Evolutionary conservation across 2,888 invertebrate species (phyloP), one percentile per base, ranked within the genome.

Genomic region (Sarcophaga variegata): DNA sequence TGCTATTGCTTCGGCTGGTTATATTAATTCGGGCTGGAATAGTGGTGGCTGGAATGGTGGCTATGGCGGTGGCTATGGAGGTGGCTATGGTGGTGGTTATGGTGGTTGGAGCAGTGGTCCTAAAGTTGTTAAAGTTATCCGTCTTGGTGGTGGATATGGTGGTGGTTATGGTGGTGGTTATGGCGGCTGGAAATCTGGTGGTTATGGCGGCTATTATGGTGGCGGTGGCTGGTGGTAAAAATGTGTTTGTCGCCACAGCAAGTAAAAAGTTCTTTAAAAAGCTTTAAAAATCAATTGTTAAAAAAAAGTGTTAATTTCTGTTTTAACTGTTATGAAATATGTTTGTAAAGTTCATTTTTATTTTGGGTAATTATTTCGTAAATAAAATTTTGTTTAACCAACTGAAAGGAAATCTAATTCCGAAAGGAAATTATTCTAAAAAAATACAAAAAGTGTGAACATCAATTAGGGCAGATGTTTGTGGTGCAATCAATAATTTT

Each of bases 1-100:
- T 79, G 92, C 90, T 76, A 89, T 85, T 62, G 88, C 87, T 49
- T 90, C 91, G 12, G 91, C 90, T 4, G 90, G 90, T 47, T 63
- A 85, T 60, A 77, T 88, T 67, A 80, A 83, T n/a, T 79, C 83
- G 10, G 66, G 89, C 62, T 75, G 88, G 72, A 60, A 83, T 70
- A 49, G 88, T 71, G n/a, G 88, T 70, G 67, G 89, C 14, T 77
- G 82, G 74, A 83, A 88, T 14, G 89, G 90, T 47, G 88, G 90
- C 81, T 80, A 83, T 49, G 85, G 88, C 17, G 85, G 88, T 22
- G 81, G 89, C 45, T 86, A 88, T 67, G 78, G 66, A 1, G 22
- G 81, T 20, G 85, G 88, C 49, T 72, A 81, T 25, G 75, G 85
- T 14, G 82, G 90, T 0, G 67, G 84, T 27, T 66, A 64, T 12